phyloP scores from a whole-genome alignment of 2,113 vertebrate genomes.

The Acrocephalus kingi region DNA sequence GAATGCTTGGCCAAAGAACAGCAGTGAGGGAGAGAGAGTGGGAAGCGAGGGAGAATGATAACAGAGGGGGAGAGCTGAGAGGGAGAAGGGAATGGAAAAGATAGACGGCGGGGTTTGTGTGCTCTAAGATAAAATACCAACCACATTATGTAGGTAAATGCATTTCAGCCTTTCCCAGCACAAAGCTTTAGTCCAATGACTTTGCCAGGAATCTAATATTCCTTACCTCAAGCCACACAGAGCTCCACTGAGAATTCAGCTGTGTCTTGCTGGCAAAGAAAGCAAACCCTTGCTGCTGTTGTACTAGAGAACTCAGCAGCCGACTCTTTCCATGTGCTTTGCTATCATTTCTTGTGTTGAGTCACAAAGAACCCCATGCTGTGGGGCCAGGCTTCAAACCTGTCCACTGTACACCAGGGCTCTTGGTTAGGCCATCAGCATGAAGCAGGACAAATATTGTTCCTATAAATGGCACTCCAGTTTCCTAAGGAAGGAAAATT shows the following conservation, averaged over 20 bases:
- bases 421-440: background rate
- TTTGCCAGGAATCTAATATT: background rate
- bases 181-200: background rate
- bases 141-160: background rate
- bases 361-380: background rate
- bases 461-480: background rate
- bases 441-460: background rate
- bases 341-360: background rate
- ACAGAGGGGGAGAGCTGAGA: background rate
- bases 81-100: background rate
- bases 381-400: background rate
- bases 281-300: background rate
- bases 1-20: background rate
- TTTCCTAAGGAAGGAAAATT: background rate
- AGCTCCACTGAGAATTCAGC: background rate
- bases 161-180: background rate
- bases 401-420: fast-evolving
- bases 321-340: background rate
- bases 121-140: background rate
- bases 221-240: background rate
- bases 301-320: too few relatives aligned
- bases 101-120: background rate
- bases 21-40: fast-evolving
- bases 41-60: background rate
- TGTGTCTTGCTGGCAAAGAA: background rate